phyloP scores from a whole-genome alignment of 2,888 invertebrate genomes.

The Epistrophe eligans region DNA sequence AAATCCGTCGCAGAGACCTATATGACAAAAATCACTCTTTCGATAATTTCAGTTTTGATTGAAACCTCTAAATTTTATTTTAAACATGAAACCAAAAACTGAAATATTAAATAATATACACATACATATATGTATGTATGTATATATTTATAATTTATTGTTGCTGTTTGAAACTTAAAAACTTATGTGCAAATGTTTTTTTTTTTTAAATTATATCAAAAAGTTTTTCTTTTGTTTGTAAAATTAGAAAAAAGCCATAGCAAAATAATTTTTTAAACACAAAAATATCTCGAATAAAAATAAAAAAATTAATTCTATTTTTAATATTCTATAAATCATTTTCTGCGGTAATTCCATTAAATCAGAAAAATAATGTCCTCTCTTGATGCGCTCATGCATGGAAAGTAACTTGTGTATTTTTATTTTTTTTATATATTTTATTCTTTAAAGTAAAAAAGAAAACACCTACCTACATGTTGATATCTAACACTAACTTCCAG shows the following conservation, averaged over 20 bases:
- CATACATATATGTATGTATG: too few relatives aligned
- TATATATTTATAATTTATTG: too few relatives aligned
- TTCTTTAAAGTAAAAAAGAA: not conserved
- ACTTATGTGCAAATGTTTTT: too few relatives aligned
- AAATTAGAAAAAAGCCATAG: not conserved
- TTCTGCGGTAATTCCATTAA: not conserved
- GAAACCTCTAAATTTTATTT: too few relatives aligned
- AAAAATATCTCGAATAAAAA: not conserved
- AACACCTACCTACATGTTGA: conserved; percentile 13
- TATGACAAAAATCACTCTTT: too few relatives aligned
- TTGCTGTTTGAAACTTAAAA: too few relatives aligned
- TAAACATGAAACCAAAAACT: too few relatives aligned
- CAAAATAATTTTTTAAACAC: not conserved
- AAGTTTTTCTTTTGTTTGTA: too few relatives aligned
- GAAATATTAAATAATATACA: too few relatives aligned
- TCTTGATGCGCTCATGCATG: not conserved
- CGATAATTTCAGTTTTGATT: too few relatives aligned
- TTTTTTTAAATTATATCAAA: too few relatives aligned
- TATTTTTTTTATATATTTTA: not conserved
- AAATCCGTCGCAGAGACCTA: too few relatives aligned
- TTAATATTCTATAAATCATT: conserved; percentile 2
- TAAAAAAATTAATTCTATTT: not conserved
- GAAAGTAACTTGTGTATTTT: not conserved
- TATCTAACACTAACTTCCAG: not conserved
- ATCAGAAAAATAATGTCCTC: not conserved